Evolutionary conservation across 1,140 invertebrate genomes (phyloP).

Genomic region (Octopus sinensis): DNA sequence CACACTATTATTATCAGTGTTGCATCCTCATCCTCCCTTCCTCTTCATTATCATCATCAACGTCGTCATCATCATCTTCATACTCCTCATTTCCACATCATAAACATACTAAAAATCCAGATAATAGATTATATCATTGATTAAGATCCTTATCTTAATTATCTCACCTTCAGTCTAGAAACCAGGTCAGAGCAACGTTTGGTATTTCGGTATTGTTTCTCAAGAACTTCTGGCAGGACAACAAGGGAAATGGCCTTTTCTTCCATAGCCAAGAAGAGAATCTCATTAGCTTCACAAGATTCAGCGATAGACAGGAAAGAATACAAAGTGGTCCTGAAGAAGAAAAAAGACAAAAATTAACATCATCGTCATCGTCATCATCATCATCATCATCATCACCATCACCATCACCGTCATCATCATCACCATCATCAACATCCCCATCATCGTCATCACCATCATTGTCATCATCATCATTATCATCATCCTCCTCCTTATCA

Average conservation of each 20-base stretch:
- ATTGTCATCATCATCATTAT: not conserved
- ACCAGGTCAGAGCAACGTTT: conserved; percentile 39
- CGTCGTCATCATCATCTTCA: not conserved
- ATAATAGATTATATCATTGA: not conserved
- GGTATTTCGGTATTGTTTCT: conserved; percentile 35
- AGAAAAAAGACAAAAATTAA: not conserved
- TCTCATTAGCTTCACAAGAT: too few relatives aligned
- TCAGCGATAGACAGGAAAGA: too few relatives aligned
- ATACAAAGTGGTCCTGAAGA: too few relatives aligned
- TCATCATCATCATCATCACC: conserved; percentile 1
- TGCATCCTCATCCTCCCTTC: conserved; percentile 15
- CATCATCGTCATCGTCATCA: not conserved
- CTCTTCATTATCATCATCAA: not conserved
- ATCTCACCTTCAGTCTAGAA: conserved; percentile 6
- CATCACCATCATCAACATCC: not conserved
- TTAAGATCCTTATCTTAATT: conserved; percentile 3
- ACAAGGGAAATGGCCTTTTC: too few relatives aligned
- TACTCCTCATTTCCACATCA: not conserved
- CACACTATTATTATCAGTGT: not conserved
- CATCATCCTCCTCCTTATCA: not conserved
- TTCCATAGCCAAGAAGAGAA: too few relatives aligned
- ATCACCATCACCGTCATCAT: not conserved
- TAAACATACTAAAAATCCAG: not conserved
- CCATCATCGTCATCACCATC: too few relatives aligned
- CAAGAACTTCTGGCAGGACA: too few relatives aligned